Base-by-base conservation (phyloP, 2,888 invertebrate species). In the Hedya salicella region DNA sequence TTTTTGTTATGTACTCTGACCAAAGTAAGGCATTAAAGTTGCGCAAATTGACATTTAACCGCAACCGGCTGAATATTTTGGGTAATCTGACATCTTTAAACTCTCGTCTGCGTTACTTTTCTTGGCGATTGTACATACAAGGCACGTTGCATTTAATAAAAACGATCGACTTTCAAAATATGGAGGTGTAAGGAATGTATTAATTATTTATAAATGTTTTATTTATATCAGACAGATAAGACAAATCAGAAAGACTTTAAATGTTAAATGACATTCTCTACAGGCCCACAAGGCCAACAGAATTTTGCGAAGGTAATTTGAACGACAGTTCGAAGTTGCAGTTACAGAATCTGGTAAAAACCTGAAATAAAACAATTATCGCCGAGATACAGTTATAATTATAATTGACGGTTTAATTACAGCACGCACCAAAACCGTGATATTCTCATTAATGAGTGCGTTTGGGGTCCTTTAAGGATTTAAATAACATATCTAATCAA, bases 21-120 rank as follows among this genome's bases (percentile, higher is more conserved):
- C 36, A 36, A 16, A 32, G 42, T n/a, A n/a, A 56, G 49, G 56
- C 42, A 49, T 36, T 25, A 32, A 5, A 36, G 25, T 64, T 64
- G 64, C 64, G 64, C 36, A 64, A 64, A 64, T 32, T 42, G 50
- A 16, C 36, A 59, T 64, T 57, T 64, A 52, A 64, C 64, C 16
- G 50, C 64, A 21, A 61, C 30, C 46, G 21, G 57, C 44, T 44
- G 36, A 16, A 54, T 46, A 25, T 40, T 48, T 64, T 52, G 36
- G 36, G 50, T 50, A 59, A 64, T 64, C 44, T 13, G 42, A 19
- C 42, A 19, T 44, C 42, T 42, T 19, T 16, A 11, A n/a, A 17
- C 3, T 9, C 39, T 25, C 1, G 30, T 49, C 30, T 19, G 19
- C 5, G 32, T 44, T 59, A 36, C 36, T 36, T 50, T 40, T 57